Evolutionary conservation across 2,888 invertebrate genomes (phyloP), one percentile per base, ranked within the genome.

Genomic region (Conchocele bisecta): DNA sequence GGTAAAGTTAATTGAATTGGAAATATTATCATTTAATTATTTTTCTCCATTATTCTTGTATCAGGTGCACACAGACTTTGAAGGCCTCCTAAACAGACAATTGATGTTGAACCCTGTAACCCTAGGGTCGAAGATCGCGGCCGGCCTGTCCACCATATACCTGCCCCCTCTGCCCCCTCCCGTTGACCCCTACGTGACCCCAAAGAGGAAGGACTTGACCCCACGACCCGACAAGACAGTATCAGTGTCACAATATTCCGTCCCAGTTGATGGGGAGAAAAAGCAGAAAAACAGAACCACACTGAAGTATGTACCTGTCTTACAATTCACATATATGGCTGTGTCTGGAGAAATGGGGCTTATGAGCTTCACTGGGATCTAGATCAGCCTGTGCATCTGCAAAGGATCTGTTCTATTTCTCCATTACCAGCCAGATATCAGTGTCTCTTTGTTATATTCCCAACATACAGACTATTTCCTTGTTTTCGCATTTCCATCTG

Each of bases 131-230:
- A 86, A 86, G 57, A 79, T 90, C 17, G 89, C 89, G 7, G 73
- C 57, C 0, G 87, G 88, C 1, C 72, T 90, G 29, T 83, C 88
- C 9, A 48, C 46, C 3, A 83, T 87, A 51, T 90, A 90, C 59
- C 83, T 90, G 5, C 89, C 89, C 9, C 87, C 88, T 9, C 77
- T 89, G 4, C 86, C 87, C 1, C 86, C 86, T 11, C 85, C 88
- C 7, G 82, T 85, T 0, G 79, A 83, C 44, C 74, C 74, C 37
- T 68, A 69, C 44, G 59, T 76, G 28, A 59, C 75, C 26, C 59
- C 79, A 15, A 68, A 68, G 9, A 71, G 58, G 35, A 76, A 57
- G 15, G 71, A 73, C 50, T 46, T 37, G 6, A 33, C 53, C 28
- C 65, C 68, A 9, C 67, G 58, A 22, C 65, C 69, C 37, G 37